phyloP scores from a whole-genome alignment of 2,113 vertebrate species.

The Leptosomus discolor region DNA sequence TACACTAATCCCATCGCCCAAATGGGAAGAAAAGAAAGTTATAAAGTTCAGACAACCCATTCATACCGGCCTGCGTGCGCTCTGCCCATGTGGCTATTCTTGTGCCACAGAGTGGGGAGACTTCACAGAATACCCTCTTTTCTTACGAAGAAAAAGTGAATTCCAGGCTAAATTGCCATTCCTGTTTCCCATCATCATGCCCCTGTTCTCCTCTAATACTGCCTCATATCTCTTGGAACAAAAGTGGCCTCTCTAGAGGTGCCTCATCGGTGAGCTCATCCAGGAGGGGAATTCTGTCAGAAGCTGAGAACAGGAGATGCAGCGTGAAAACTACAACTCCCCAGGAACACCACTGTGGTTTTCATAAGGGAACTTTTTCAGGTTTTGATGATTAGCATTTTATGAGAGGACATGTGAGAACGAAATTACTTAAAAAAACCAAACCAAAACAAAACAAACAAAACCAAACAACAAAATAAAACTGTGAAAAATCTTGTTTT shows the following conservation, averaged over 20 bases:
- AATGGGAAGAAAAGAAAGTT: background rate
- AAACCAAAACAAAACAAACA: no score
- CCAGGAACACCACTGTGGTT: background rate
- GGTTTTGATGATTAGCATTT: background rate
- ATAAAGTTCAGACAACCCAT: background rate
- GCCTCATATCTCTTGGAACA: background rate
- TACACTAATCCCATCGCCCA: background rate
- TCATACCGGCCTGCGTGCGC: rapidly evolving
- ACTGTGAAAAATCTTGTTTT: background rate
- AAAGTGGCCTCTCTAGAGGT: background rate
- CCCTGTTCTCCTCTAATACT: no score
- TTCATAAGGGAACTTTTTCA: background rate
- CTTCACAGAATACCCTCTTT: background rate
- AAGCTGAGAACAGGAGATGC: no score
- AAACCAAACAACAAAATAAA: background rate
- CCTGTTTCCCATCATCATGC: background rate
- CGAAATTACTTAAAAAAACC: no score
- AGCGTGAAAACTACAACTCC: background rate
- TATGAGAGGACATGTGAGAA: background rate
- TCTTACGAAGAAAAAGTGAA: background rate
- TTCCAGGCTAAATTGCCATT: no score
- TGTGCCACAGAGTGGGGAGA: background rate
- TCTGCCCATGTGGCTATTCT: background rate
- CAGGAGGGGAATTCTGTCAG: background rate
- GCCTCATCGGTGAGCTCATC: background rate